Evolutionary conservation across 1,140 invertebrate species (phyloP).

Genomic region (Pseudomyrmex gracilis): DNA sequence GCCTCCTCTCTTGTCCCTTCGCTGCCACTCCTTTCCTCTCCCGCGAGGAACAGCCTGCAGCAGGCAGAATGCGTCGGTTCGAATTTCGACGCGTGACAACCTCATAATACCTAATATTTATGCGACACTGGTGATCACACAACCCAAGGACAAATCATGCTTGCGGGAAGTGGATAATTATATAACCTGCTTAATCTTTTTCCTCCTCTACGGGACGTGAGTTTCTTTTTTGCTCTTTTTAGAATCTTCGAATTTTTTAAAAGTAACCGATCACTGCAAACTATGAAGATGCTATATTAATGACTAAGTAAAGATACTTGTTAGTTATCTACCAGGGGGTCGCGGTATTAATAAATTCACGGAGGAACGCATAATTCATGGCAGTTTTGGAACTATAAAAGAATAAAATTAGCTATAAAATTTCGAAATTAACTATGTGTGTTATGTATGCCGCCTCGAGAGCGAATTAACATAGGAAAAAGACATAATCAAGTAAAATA

Average conservation of each 20-base stretch:
- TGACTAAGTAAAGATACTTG: not conserved
- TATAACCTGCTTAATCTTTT: slow-evolving; percentile 11
- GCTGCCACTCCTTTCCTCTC: slow-evolving; percentile 5
- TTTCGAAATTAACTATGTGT: slow-evolving; percentile 38
- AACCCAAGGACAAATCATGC: slow-evolving; percentile 44
- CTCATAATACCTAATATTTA: slow-evolving; percentile 66
- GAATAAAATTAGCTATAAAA: not conserved
- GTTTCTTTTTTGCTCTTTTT: not conserved
- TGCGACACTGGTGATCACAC: slow-evolving; percentile 31
- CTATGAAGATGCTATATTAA: too few relatives aligned
- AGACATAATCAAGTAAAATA: slow-evolving; percentile 58
- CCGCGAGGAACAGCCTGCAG: slow-evolving; percentile 38
- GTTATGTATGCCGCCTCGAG: slow-evolving; percentile 28
- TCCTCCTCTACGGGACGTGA: not conserved
- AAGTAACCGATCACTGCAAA: too few relatives aligned
- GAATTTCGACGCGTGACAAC: slow-evolving; percentile 57
- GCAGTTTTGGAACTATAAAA: slow-evolving; percentile 20
- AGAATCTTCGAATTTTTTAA: too few relatives aligned
- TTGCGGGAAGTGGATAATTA: slow-evolving; percentile 53
- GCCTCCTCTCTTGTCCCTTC: not conserved
- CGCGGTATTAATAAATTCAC: slow-evolving; percentile 22
- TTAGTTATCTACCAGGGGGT: not conserved
- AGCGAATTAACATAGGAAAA: slow-evolving; percentile 56
- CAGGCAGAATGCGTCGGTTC: slow-evolving; percentile 28
- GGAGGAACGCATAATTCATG: slow-evolving; percentile 21